Conservation (phyloP, 2,888 invertebrate species). For the Cryptus armator region DNA sequence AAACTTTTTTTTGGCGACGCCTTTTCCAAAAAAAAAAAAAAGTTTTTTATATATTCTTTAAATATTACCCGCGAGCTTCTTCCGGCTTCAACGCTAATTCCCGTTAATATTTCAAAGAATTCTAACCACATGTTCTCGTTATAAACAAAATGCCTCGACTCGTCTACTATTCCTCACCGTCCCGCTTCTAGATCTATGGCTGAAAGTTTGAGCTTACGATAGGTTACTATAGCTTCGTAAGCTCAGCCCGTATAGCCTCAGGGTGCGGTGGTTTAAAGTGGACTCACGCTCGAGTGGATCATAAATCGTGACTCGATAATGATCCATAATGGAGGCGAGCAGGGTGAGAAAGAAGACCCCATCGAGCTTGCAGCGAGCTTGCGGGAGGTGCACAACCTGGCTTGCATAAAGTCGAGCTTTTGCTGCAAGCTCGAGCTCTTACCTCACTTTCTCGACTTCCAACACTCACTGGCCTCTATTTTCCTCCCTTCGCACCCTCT, state of each 20-base stretch:
- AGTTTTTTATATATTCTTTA: neutral
- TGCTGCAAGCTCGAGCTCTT: conserved; percentile 41
- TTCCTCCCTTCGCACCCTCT: neutral
- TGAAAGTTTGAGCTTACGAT: conserved; percentile 7
- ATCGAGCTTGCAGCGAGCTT: conserved; percentile 42
- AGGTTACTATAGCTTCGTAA: neutral
- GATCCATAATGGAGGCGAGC: conserved; percentile 75
- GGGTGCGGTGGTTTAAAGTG: conserved; percentile 32
- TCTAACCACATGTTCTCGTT: neutral
- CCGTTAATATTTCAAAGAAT: neutral
- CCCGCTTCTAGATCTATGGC: neutral
- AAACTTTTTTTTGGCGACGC: too few relatives aligned
- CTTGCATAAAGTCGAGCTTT: conserved; percentile 67
- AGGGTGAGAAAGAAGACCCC: conserved; percentile 25
- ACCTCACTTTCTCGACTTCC: conserved; percentile 22
- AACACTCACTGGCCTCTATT: conserved; percentile 9
- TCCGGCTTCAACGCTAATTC: neutral
- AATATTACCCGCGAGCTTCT: neutral
- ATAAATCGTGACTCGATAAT: conserved; percentile 79
- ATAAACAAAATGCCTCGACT: neutral
- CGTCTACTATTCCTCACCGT: neutral
- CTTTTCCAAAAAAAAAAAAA: neutral
- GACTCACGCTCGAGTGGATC: conserved; percentile 70
- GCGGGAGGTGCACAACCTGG: conserved; percentile 52
- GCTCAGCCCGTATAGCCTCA: conserved; percentile 10